Conservation (phyloP, 1,140 invertebrate genomes). For the Zaprionus ornatus region DNA sequence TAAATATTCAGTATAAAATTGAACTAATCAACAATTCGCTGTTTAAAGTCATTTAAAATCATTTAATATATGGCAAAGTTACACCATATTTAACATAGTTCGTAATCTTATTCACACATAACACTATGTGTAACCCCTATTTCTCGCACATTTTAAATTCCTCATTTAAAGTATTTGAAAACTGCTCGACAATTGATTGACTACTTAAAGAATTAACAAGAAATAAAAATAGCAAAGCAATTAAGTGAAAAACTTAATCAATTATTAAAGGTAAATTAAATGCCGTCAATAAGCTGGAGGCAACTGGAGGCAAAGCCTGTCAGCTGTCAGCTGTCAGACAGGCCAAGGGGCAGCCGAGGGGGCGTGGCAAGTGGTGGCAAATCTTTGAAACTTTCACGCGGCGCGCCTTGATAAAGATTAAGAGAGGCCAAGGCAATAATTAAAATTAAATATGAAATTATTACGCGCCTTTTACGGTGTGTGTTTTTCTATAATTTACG, state of each 20-base stretch:
- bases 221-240: slow-evolving; percentile 23
- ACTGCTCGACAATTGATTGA: background rate
- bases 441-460: slow-evolving; percentile 47
- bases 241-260: slow-evolving; percentile 55
- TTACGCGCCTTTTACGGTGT: slow-evolving; percentile 20
- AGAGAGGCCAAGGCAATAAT: slow-evolving; percentile 28
- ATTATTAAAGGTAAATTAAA: slow-evolving; percentile 70
- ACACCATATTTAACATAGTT: too few species aligned
- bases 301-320: slow-evolving; percentile 26
- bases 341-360: background rate
- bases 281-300: slow-evolving; percentile 30
- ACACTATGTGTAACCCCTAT: background rate
- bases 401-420: slow-evolving; percentile 4
- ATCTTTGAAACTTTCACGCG: slow-evolving; percentile 54
- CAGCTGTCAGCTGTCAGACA: slow-evolving; percentile 6
- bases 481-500: slow-evolving; percentile 27
- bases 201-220: slow-evolving; percentile 18
- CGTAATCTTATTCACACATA: background rate
- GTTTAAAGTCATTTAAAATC: too few species aligned
- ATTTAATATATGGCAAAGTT: too few species aligned
- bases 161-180: background rate
- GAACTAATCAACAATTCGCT: too few species aligned
- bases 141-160: background rate
- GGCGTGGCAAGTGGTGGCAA: background rate
- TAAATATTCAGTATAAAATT: too few species aligned